Evolutionary conservation across 2,797 vertebrate genomes (phyloP), one percentile per base, ranked within the genome.

Genomic region (Syngnathus rostellatus): DNA sequence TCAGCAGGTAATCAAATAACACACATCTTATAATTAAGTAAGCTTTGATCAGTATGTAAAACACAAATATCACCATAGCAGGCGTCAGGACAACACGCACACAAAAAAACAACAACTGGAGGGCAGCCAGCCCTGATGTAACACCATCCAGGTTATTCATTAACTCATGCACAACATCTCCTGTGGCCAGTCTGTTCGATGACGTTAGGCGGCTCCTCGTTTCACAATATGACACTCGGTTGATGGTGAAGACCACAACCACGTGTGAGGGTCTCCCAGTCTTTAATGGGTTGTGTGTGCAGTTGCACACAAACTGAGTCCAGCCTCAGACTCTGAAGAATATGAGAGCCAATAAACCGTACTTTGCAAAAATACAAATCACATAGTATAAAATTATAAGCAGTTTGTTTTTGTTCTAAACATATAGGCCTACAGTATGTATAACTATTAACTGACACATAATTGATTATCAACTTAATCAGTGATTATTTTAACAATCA

Each of bases 131-230:
- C 19, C 7, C 68, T 83, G 83, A 87, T 84, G 86, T 85, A 84
- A 86, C 69, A 71, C 68, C 79, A 82, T 82, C 70, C 82, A 81
- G 82, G 85, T 88, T 80, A 87, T 85, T 86, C 81, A 88, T 88
- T 89, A 83, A 86, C 78, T 17, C 67, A 25, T 64, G 76, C 67
- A 82, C 78, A 79, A 88, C 83, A 72, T 85, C 85, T 87, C 82
- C 79, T 80, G 78, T 48, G 74, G 81, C 73, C 75, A 63, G 70
- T 71, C 71, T 74, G 46, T 64, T 5, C 23, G 7, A 39, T 37
- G 63, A 51, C 37, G 37, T 53, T 40, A 51, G 43, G 9, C 23
- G 10, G n/a, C 17, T 61, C 37, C 37, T 37, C 8, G 12, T 57
- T 61, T 17, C 38, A 80, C 80, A 77, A 80, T 77, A 69, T 78